phyloP scores from a whole-genome alignment of 2,888 invertebrate genomes.

The Chesias legatella region DNA sequence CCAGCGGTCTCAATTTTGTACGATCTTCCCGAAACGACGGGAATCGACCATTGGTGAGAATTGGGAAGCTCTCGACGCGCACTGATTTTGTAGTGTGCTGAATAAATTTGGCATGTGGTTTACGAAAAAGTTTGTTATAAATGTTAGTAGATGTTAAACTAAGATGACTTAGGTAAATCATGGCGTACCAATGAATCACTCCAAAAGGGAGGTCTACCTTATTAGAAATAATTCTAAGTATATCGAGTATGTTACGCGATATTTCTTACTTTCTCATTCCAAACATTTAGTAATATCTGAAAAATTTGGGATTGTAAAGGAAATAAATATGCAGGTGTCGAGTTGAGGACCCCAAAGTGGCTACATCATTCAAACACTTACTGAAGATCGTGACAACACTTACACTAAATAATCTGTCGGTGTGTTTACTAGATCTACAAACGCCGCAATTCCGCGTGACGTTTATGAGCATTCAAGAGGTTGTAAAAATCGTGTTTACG shows the following conservation, averaged over 20 bases:
- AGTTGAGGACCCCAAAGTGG: no score
- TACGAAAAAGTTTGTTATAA: constrained; percentile 6
- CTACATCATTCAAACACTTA: not conserved
- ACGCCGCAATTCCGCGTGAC: constrained; percentile 76
- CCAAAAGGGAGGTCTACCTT: no score
- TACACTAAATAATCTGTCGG: constrained; percentile 53
- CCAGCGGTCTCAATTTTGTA: constrained; percentile 30
- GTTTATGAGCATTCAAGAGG: constrained; percentile 75
- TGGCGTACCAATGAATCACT: no score
- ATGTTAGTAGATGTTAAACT: no score
- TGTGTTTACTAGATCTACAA: constrained; percentile 77
- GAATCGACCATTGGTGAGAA: constrained; percentile 25
- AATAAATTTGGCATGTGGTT: constrained; percentile 1
- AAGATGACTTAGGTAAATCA: no score
- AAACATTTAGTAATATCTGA: no score
- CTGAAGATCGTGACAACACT: constrained; percentile 20
- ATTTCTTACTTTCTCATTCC: no score
- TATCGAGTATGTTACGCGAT: no score
- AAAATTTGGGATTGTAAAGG: no score
- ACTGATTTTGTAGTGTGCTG: constrained; percentile 16
- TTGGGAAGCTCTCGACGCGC: constrained; percentile 19
- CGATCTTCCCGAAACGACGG: constrained; percentile 26
- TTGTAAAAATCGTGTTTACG: constrained; percentile 79
- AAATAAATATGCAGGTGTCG: no score
- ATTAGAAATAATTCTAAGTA: no score